A percentile compares a stretch with the other conserved stretches of the same genome.
These are phyloP conservation scores for Brenthis daphne DNA, from an alignment of 2,888 invertebrate species.

Conservation along the genomic window DNA sequence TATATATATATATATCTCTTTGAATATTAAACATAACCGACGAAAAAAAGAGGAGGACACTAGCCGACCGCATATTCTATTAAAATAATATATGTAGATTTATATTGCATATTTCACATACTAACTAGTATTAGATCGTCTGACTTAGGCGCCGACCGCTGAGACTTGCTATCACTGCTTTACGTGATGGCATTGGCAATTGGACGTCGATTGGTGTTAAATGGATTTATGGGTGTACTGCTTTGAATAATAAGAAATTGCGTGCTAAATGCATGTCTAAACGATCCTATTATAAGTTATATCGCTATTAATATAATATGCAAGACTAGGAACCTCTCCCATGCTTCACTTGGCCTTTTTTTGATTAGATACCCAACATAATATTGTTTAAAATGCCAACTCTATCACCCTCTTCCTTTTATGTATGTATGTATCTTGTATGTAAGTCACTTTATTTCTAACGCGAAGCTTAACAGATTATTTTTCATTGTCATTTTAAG, in stretches of 20 bases:
- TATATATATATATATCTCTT: no score
- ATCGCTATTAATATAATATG: background rate
- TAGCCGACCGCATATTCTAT: no score
- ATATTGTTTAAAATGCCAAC: no score
- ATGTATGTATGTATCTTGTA: no score
- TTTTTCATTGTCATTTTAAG: no score
- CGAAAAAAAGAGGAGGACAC: no score
- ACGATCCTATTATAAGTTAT: constrained; percentile 7
- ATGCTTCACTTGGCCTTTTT: no score
- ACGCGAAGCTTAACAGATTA: no score
- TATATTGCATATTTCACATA: constrained; percentile 1
- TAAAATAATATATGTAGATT: background rate
- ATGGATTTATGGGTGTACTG: constrained; percentile 34
- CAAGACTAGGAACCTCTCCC: background rate
- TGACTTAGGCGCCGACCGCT: constrained; percentile 29
- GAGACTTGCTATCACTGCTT: constrained; percentile 25
- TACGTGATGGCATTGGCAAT: constrained; percentile 39
- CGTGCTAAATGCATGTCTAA: constrained; percentile 26
- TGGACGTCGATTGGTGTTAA: constrained; percentile 32
- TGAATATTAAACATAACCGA: no score
- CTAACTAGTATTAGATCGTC: constrained; percentile 25
- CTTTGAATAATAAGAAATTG: constrained; percentile 32
- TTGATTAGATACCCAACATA: no score
- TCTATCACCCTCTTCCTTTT: no score
- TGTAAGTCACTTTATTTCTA: no score